Conservation (phyloP, 2,888 invertebrate genomes). For the Myathropa florea region DNA sequence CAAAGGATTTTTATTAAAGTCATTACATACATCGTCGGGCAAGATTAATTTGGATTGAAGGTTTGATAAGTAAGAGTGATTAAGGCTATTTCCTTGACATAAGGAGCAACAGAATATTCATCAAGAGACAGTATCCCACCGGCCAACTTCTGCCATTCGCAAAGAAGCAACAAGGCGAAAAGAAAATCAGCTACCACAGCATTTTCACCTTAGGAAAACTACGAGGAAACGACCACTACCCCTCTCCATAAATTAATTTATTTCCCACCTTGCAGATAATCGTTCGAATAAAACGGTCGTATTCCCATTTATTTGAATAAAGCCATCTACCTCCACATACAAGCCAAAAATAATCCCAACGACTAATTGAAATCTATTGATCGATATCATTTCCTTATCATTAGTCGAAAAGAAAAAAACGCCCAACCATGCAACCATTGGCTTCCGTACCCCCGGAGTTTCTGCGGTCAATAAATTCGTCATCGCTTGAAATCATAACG, state of each 20-base stretch:
- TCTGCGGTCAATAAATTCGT: conserved; percentile 23
- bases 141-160: neutral
- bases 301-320: neutral
- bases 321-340: neutral
- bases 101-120: neutral
- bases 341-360: neutral
- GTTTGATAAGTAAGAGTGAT: neutral
- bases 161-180: neutral
- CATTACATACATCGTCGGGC: neutral
- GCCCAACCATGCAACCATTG: neutral
- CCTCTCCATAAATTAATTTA: neutral
- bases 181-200: neutral
- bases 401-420: neutral
- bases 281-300: neutral
- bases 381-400: conserved; percentile 38
- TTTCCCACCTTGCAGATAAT: neutral
- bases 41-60: neutral
- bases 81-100: neutral
- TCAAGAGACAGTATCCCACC: neutral
- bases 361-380: conserved; percentile 23
- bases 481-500: conserved; percentile 26
- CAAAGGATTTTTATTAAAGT: neutral
- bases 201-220: neutral
- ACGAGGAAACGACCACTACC: neutral
- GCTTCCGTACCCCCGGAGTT: neutral